Conservation (phyloP, 1,140 invertebrate genomes). For the Platyura marginata region DNA sequence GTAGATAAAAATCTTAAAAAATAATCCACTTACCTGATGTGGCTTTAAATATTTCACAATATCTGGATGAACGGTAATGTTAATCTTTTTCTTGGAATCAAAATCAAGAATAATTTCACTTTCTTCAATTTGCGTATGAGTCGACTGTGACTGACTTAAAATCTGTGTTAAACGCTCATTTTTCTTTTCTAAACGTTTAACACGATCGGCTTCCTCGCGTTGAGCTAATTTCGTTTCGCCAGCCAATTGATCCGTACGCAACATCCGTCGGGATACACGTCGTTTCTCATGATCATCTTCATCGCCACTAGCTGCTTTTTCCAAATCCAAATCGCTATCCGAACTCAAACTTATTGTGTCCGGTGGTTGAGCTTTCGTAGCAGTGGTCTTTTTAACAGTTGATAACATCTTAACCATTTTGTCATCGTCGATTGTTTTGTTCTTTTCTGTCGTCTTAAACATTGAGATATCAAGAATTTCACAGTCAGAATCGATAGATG, state of each 20-base stretch:
- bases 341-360: slow-evolving; percentile 19
- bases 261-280: slow-evolving; percentile 14
- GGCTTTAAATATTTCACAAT: slow-evolving; percentile 37
- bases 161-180: slow-evolving; percentile 10
- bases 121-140: slow-evolving; percentile 3
- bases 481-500: not conserved
- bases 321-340: slow-evolving; percentile 10
- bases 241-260: slow-evolving; percentile 17
- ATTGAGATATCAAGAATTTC: slow-evolving; percentile 4
- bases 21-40: not conserved
- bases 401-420: not conserved
- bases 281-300: slow-evolving; percentile 6
- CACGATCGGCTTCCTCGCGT: slow-evolving; percentile 14
- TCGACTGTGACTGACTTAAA: not conserved
- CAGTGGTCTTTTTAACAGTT: not conserved
- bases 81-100: slow-evolving; percentile 36
- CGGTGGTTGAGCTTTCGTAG: slow-evolving; percentile 5
- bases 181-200: slow-evolving; percentile 16
- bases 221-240: slow-evolving; percentile 18
- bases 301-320: slow-evolving; percentile 9
- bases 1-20: not conserved
- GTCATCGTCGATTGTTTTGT: not conserved
- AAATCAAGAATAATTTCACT: slow-evolving; percentile 39
- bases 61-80: slow-evolving; percentile 37
- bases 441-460: slow-evolving; percentile 8